A percentile compares a stretch with the other conserved stretches of the same genome.
Evolutionary conservation across 1,140 invertebrate genomes (phyloP).

Genomic region (Drosophila murphyi): DNA sequence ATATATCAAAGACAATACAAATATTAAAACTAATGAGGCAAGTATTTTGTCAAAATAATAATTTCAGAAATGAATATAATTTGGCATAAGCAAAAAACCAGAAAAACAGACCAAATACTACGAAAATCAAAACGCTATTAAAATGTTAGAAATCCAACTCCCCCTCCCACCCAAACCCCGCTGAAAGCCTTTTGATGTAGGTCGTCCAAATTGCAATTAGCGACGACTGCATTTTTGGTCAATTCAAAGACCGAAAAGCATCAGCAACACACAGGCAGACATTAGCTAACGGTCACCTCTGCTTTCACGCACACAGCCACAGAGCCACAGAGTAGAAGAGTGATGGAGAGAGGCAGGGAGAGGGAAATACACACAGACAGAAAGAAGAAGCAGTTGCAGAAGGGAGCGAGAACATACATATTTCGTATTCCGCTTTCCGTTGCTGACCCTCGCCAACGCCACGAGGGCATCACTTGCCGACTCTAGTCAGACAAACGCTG

Average conservation of each 20-base stretch:
- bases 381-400: conserved; percentile 9
- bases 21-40: neutral
- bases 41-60: conserved; percentile 15
- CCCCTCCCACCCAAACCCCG: too few species aligned
- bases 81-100: neutral
- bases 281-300: conserved; percentile 37
- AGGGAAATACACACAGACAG: neutral
- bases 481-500: conserved; percentile 7
- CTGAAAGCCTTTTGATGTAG: conserved; percentile 35
- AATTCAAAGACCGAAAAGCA: conserved; percentile 6
- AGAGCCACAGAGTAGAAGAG: neutral
- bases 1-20: conserved; percentile 15
- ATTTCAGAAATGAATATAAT: conserved; percentile 2
- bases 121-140: conserved; percentile 25
- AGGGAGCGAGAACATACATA: neutral
- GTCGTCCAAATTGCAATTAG: conserved; percentile 42
- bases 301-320: conserved; percentile 34
- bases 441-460: conserved; percentile 8
- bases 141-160: neutral
- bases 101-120: neutral
- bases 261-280: conserved; percentile 4
- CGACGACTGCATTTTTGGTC: conserved; percentile 42
- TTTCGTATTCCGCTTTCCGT: neutral
- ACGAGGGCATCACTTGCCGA: conserved; percentile 3
- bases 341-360: neutral